Evolutionary conservation across 2,113 vertebrate species (phyloP), one percentile per base, ranked within the genome.

Genomic region (Aspiorhynchus laticeps): DNA sequence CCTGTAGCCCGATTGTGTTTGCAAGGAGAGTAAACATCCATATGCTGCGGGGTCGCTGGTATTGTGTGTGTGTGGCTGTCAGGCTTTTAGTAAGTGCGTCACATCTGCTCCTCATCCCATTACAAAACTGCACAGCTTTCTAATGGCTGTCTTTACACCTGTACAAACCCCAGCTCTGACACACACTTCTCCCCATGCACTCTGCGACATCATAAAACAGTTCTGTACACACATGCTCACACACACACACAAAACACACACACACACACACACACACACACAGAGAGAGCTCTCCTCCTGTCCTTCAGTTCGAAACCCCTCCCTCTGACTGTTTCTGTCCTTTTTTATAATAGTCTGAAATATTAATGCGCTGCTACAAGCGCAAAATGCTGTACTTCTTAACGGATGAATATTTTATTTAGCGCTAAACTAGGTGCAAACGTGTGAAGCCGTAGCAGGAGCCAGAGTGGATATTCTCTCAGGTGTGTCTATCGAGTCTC

Each of bases 401-500:
- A 95, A 91, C 88, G 87, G 88, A 94, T 95, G 87, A 93, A 95
- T 95, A 95, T 95, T 95, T 95, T 90, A 94, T 94, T 88, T 90
- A 86, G 89, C 85, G 91, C 92, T 94, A 93, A 93, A 92, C 93
- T 92, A 92, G 38, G 74, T 89, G 91, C 91, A 91, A 80, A 71
- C 41, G 43, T 31, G 59, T 77, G 71, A 87, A 87, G 56, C 41
- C 24, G 24, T 63, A 38, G 65, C 65, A 24, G 41, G 67, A n/a
- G 43, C 26, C 31, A 12, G 61, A 38, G 78, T 31, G 56, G 59
- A 87, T 53, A 65, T 28, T 24, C 65, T 63, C 51, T 85, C 51
- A 7, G 33, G 38, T 48, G 2, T 10, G 48, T 41, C 63, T 71
- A 9, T 48, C 17, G 51, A 80, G 51, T 41, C 84, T 31, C 71